These are phyloP conservation scores for Fundulus diaphanus DNA, from an alignment of 2,797 vertebrate species.

Conservation along the genomic window DNA sequence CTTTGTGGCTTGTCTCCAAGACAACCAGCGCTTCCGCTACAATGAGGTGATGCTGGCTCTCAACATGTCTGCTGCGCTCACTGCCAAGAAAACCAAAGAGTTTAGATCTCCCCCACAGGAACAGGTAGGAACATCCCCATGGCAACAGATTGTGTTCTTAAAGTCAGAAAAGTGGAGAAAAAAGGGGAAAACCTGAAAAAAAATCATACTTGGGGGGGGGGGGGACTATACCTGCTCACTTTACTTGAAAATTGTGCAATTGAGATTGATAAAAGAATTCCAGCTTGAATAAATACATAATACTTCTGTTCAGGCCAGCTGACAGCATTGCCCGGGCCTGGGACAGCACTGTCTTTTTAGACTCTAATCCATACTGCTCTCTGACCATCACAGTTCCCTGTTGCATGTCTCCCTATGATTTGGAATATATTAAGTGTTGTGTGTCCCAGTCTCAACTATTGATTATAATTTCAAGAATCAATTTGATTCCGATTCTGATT, in stretches of 20 bases:
- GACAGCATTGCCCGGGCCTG: too few relatives aligned
- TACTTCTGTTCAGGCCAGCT: too few relatives aligned
- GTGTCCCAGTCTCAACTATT: too few relatives aligned
- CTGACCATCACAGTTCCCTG: too few relatives aligned
- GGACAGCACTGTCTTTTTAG: too few relatives aligned
- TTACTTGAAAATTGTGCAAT: neutral
- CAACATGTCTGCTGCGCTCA: constrained; percentile 97
- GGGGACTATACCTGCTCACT: neutral
- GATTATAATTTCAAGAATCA: too few relatives aligned
- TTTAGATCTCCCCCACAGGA: constrained; percentile 96
- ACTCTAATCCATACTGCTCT: too few relatives aligned
- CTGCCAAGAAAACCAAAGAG: constrained; percentile 95
- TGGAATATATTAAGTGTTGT: too few relatives aligned
- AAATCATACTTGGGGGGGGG: too few relatives aligned
- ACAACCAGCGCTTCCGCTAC: constrained; percentile 95
- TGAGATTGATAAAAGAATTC: neutral
- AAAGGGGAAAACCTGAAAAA: neutral
- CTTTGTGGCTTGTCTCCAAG: constrained; percentile 94
- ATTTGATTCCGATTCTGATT: too few relatives aligned
- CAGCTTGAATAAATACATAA: neutral
- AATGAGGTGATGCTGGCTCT: constrained; percentile 98
- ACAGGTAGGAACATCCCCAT: constrained; percentile 80
- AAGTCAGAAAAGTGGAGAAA: neutral
- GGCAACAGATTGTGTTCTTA: neutral
- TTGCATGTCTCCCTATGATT: too few relatives aligned